Base-by-base conservation (phyloP, 2,113 vertebrate genomes). In the Tauraco erythrolophus region DNA sequence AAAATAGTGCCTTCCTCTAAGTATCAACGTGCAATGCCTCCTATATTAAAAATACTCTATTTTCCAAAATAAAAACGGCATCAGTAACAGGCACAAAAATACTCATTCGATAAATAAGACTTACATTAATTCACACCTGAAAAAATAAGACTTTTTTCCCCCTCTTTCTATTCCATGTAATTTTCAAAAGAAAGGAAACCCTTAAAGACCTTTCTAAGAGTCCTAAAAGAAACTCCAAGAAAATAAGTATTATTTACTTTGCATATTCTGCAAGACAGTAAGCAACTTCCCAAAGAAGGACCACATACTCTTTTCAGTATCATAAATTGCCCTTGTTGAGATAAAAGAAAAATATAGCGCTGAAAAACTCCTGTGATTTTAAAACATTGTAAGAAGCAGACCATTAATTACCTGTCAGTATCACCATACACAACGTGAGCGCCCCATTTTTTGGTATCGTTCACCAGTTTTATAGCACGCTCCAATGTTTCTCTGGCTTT, bases 401-500 rank as follows among this genome's bases (percentile, higher is more conserved):
- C 19, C 14, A 48, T 48, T 25, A 30, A 74, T 98, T 98, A 99
- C 99, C 99, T 99, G 99, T 99, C 99, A 7, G 99, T 99, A 95
- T 99, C 99, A 45, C 99, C 99, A 27, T 99, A 99, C 17, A 99
- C 99, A 33, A 99, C 99, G 0, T 97, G 98, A 4, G 99, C 99
- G 82, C 99, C 99, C 99, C 99, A 99, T 84, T 99, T 99, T 97
- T 99, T 99, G 2, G 99, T 99, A 92, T 99, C 99, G 14, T 99
- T 99, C 92, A 99, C 99, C 96, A 99, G 96, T 97, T 99, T 99
- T 98, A 99, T 99, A 97, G 99, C 99, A 97, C 99, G 98, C 94
- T 99, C 99, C 98, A 99, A 97, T 7, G 99, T 99, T 98, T 99
- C 99, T 97, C 99, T 98, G 96, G 99, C 99, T 98, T 99, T 99